Evolutionary conservation across 2,888 invertebrate genomes (phyloP), one percentile per base, ranked within the genome.

Genomic region (Pemphredon lugubris): DNA sequence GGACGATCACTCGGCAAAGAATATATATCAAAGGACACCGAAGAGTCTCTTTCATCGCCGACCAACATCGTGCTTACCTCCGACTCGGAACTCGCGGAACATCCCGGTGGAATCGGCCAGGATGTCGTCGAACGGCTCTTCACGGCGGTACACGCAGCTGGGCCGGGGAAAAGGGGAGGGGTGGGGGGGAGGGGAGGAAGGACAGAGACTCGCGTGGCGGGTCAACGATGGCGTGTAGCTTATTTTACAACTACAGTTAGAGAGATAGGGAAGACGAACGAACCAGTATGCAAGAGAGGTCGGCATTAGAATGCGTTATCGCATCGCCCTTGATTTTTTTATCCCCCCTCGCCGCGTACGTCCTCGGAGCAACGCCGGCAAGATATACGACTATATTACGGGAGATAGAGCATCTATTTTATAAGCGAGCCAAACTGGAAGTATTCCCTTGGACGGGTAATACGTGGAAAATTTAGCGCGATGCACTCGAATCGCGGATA

Each of bases 161-260:
- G n/a, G n/a, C n/a, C n/a, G n/a, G n/a, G n/a, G n/a, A n/a, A n/a
- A n/a, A n/a, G n/a, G n/a, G n/a, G n/a, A n/a, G n/a, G n/a, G n/a
- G n/a, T n/a, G n/a, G n/a, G n/a, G n/a, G n/a, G n/a, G 34, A 13
- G 23, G 5, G 18, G 13, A 30, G 45, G 26, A 26, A 23, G 11
- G 26, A 69, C 45, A n/a, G 21, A 14, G 26, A 60, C 50, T 70
- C 53, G 80, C 63, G 73, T 68, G 70, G 67, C 73, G 64, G 77
- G 75, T 75, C 83, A 75, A 60, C 74, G 66, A 79, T 80, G 79
- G 79, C 83, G 72, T 81, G 80, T 79, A 66, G 81, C 73, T 80
- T 84, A 86, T 87, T 86, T 85, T 82, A 78, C 83, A 74, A 80
- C 83, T 86, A 86, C 85, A 86, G 87, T 87, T 87, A 85, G 83